phyloP scores from a whole-genome alignment of 2,888 invertebrate species.

The Cremastinae sp. region DNA sequence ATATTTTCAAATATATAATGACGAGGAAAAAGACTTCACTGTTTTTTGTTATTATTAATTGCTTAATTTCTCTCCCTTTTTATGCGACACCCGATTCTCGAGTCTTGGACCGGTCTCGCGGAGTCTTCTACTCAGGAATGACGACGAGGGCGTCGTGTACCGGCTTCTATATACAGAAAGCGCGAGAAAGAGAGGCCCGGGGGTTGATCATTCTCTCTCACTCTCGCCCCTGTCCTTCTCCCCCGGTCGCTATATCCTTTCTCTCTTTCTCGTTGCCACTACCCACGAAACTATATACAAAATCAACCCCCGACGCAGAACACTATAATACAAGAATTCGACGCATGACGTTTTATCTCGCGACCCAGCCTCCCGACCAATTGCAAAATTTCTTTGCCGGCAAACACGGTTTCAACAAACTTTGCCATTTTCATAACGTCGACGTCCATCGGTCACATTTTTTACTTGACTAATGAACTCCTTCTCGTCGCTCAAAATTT shows the following conservation, averaged over 20 bases:
- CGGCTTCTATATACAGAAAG: constrained; percentile 75
- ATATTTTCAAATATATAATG: too few species aligned
- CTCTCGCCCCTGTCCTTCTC: constrained; percentile 32
- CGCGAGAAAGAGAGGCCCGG: constrained; percentile 61
- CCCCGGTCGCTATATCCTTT: too few species aligned
- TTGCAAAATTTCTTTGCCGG: constrained; percentile 40
- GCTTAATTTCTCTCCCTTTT: neutral
- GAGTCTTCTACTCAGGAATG: constrained; percentile 75
- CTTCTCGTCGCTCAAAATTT: too few species aligned
- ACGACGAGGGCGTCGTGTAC: constrained; percentile 72
- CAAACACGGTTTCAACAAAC: too few species aligned
- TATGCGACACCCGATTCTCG: neutral
- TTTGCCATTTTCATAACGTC: neutral
- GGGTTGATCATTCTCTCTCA: constrained; percentile 58
- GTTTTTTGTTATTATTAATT: neutral
- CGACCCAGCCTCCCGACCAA: constrained; percentile 40
- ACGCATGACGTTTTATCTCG: constrained; percentile 66
- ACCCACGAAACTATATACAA: constrained; percentile 10
- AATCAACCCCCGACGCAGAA: constrained; percentile 29
- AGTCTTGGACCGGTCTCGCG: constrained; percentile 51
- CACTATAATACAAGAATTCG: constrained; percentile 41
- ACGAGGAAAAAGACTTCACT: too few species aligned
- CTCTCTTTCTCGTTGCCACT: constrained; percentile 37
- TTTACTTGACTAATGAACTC: too few species aligned
- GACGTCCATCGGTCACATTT: neutral